Base-by-base conservation (phyloP, 2,113 vertebrate species). In the Crotalus horridus region DNA sequence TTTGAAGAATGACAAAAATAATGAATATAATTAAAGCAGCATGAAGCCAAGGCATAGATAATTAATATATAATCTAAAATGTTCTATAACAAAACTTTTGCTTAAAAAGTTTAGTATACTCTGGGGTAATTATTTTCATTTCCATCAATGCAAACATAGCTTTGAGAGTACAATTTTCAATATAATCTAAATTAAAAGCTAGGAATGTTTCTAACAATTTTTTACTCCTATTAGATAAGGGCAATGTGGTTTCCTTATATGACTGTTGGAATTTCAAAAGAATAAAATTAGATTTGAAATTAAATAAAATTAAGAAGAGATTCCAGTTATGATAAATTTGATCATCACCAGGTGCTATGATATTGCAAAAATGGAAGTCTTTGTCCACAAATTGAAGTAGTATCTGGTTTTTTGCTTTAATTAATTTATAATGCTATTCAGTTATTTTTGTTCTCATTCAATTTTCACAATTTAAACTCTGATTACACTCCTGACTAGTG, bases 1-100 rank as follows among this genome's bases (percentile, higher is more conserved):
- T 95, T 87, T 96, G 91, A 95, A 95, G 91, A 97, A 95, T 93
- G 92, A 95, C 93, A 95, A 58, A 92, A 96, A 96, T 94, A 97
- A 96, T 95, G 53, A 96, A 96, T 96, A 74, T 96, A 97, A 96
- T 96, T 95, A 95, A 96, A 97, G 94, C 26, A 95, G 91, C 92
- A 96, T 59, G 93, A 91, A 96, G 93, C 74, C 96, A 96, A 94
- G 91, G 90, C 81, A 91, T 96, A 97, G 96, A 97, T 97, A 96
- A 96, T 95, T 96, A 97, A 96, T 93, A 92, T 89, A 95, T 56
- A 94, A 89, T 85, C 81, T 94, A 26, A 55, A 96, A 96, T 87
- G 20, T 59, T 95, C 95, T 94, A 94, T 87, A 92, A 96, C 55
- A 89, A 93, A 94, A 97, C 91, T 81, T 89, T 91, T 9, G 69